phyloP scores from a whole-genome alignment of 1,140 invertebrate genomes.

The Heliothis virescens region DNA sequence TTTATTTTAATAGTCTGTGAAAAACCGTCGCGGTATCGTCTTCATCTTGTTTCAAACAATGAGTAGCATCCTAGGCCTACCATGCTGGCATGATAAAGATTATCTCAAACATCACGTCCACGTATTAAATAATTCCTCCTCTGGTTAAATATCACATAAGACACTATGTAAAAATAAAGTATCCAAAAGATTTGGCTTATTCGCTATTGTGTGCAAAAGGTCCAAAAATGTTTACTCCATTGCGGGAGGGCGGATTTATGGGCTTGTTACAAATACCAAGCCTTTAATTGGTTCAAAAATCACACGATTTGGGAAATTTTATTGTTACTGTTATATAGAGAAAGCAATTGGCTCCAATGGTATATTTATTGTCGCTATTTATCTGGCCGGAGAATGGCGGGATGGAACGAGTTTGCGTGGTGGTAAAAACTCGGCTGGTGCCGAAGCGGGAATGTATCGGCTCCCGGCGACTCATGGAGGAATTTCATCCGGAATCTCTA shows the following conservation, averaged over 20 bases:
- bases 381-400: constrained; percentile 66
- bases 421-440: constrained; percentile 78
- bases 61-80: neutral
- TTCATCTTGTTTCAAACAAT: constrained; percentile 12
- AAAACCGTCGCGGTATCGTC: neutral
- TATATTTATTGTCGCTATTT: constrained; percentile 73
- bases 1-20: neutral
- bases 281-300: constrained; percentile 49
- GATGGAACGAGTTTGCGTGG: constrained; percentile 72
- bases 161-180: neutral
- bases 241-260: constrained; percentile 30
- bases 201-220: constrained; percentile 17
- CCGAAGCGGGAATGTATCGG: constrained; percentile 79
- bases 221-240: constrained; percentile 19
- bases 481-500: constrained; percentile 82
- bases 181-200: constrained; percentile 3
- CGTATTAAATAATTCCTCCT: no score
- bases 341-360: constrained; percentile 63
- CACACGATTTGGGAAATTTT: constrained; percentile 49
- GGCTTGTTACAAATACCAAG: constrained; percentile 33
- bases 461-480: constrained; percentile 70
- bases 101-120: neutral
- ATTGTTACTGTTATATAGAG: constrained; percentile 56
- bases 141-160: neutral
- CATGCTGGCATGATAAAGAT: neutral